Base-by-base conservation (phyloP, 2,888 invertebrate genomes). In the Halictus ligatus region DNA sequence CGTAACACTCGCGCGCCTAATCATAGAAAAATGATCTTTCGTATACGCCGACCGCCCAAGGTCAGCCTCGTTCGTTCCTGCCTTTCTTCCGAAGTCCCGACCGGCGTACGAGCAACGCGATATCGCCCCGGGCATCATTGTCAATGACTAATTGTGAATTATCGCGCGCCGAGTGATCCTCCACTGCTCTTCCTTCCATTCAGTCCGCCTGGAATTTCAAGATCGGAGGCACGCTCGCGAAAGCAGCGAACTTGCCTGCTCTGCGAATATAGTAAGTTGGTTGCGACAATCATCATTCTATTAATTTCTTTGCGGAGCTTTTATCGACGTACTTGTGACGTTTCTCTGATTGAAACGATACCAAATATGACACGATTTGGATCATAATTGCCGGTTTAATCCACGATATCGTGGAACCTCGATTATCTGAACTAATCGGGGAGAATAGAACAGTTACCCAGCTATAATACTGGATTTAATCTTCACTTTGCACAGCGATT, bases 1-100 rank as follows among this genome's bases (percentile, higher is more conserved):
- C 83, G 83, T 85, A 48, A 85, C 83, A 6, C 7, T 13, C n/a
- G 48, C 40, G 8, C 67, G 10, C 25, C 15, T 50, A 48, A 75
- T 73, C 48, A 6, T 12, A 10, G 50, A 35, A 78, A 78, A 71
- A 64, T 75, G 43, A 78, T 54, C 78, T 75, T 71, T 82, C 75
- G 78, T 50, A 21, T n/a, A 7, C 18, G 29, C 35, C n/a, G 69
- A 29, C 29, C 18, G 40, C 15, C 50, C 75, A 83, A 83, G 83
- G 83, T 83, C 72, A 77, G 74, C 73, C 29, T 1, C 79, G 40
- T n/a, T n/a, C 54, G 72, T 46, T 35, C 50, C n/a, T 67, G 60
- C 25, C 13, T 60, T 25, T 13, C 25, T 58, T 69, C 60, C 25
- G 15, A 15, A 4, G 29, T 79, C 50, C 4, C 21, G 54, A n/a